Evolutionary conservation across 2,113 vertebrate genomes (phyloP), one percentile per base, ranked within the genome.

Genomic region (Patagioenas fasciata): DNA sequence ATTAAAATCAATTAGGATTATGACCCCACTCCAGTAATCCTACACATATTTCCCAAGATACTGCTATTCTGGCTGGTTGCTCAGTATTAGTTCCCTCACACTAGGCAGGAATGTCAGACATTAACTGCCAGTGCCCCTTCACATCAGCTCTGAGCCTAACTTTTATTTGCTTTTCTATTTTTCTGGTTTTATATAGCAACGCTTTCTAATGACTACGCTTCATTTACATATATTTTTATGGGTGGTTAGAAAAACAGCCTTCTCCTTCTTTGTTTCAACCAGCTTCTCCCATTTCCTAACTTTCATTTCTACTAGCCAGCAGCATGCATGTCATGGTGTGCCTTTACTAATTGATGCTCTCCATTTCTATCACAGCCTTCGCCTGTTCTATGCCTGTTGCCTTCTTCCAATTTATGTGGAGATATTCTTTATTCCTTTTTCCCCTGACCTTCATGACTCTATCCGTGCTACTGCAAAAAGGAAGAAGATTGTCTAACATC

Each of bases 401-500:
- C 86, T 92, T 14, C 80, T 72, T 89, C 32, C 86, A 92, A 91
- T 96, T 95, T 92, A 81, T 91, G 67, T 88, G 89, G 85, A 90
- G 61, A 81, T 69, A 87, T 64, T 71, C 56, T 79, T 84, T 89
- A 74, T 86, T 89, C 34, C 84, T 92, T 95, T 81, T 53, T 32
- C 15, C 77, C 60, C 65, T 89, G 77, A 91, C 91, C 91, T 86
- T 72, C 16, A 7, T 61, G 95, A 95, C 89, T 73, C 70, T 81
- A 92, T 95, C 85, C 16, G 4, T 84, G 83, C 83, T 69, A 64
- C 91, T 64, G 84, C 57, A 92, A 74, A 74, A 95, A 86, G 38
- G 31, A 89, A 29, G 42, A 93, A 88, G 69, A 89, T 80, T 64
- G 83, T 78, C 72, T 88, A 74, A 83, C 32, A 87, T 60, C 48